Evolutionary conservation across 2,888 invertebrate genomes (phyloP).

Genomic region (Shargacucullia verbasci): DNA sequence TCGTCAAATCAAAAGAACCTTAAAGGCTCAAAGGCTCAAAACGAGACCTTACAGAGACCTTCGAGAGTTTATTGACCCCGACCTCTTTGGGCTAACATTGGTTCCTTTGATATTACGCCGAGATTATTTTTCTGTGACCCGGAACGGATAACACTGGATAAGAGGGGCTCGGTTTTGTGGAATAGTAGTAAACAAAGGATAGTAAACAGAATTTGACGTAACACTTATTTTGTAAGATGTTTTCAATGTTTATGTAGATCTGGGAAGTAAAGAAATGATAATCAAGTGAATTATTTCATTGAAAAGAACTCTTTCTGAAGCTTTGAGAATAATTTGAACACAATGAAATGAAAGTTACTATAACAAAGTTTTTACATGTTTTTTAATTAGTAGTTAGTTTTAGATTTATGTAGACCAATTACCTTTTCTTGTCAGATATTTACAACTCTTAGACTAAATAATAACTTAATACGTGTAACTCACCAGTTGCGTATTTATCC

Average conservation of each 20-base stretch:
- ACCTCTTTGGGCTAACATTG: slow-evolving; percentile 52
- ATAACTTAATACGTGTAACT: too few species aligned
- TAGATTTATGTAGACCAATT: too few species aligned
- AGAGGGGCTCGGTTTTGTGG: slow-evolving; percentile 23
- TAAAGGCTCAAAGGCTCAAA: slow-evolving; percentile 68
- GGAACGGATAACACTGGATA: slow-evolving; percentile 32
- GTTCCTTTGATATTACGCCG: slow-evolving; percentile 50
- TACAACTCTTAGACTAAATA: too few species aligned
- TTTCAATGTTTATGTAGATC: slow-evolving; percentile 8
- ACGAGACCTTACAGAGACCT: slow-evolving; percentile 68
- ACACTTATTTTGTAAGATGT: slow-evolving; percentile 7
- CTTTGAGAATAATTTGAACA: too few species aligned
- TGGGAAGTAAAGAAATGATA: too few species aligned
- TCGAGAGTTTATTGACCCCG: slow-evolving; percentile 70
- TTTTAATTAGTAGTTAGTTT: too few species aligned
- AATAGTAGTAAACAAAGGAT: slow-evolving; percentile 27
- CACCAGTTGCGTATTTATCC: too few species aligned
- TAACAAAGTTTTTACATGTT: too few species aligned
- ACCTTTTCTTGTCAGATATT: too few species aligned
- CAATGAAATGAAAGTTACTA: too few species aligned
- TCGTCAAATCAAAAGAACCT: slow-evolving; percentile 62
- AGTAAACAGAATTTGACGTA: slow-evolving; percentile 23
- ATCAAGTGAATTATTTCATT: too few species aligned
- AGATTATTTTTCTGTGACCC: slow-evolving; percentile 48
- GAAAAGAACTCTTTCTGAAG: too few species aligned